Evolutionary conservation across 1,140 invertebrate species (phyloP), one percentile per base, ranked within the genome.

Genomic region (Macrotrachela quadricornifera): DNA sequence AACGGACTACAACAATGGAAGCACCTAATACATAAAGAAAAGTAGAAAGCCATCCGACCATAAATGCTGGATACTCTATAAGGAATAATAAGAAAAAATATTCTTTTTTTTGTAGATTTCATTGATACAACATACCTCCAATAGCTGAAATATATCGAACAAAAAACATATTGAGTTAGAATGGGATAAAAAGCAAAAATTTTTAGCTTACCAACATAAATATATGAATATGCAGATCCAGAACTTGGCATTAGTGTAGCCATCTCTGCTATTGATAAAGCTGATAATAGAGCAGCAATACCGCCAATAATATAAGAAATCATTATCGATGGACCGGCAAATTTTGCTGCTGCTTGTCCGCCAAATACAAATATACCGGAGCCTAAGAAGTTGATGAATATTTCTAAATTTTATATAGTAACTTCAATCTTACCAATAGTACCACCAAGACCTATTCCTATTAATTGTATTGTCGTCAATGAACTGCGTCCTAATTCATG

Each of bases 151-250:
- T n/a, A n/a, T n/a, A n/a, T n/a, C n/a, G n/a, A n/a, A n/a, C n/a
- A n/a, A n/a, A n/a, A n/a, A n/a, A n/a, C n/a, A n/a, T n/a, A n/a
- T n/a, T n/a, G n/a, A n/a, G n/a, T n/a, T n/a, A n/a, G n/a, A n/a
- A n/a, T n/a, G n/a, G n/a, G n/a, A n/a, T n/a, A n/a, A n/a, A n/a
- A n/a, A n/a, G n/a, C n/a, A n/a, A n/a, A n/a, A n/a, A n/a, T n/a
- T n/a, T n/a, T n/a, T n/a, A n/a, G n/a, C 9, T 48, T 78, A 36
- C 79, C 82, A 1, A 85, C 81, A 66, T 87, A 88, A 62, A 79
- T 84, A 64, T 94, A 95, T 74, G 88, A 85, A 75, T 95, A 95
- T 16, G 87, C 86, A 37, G 85, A 88, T 46, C 88, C 87, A n/a
- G 85, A 64, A 77, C 82, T 55, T 75, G 76, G 70, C 75, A 87